Conservation (phyloP, 2,113 vertebrate genomes). For the Lepus timidus region DNA sequence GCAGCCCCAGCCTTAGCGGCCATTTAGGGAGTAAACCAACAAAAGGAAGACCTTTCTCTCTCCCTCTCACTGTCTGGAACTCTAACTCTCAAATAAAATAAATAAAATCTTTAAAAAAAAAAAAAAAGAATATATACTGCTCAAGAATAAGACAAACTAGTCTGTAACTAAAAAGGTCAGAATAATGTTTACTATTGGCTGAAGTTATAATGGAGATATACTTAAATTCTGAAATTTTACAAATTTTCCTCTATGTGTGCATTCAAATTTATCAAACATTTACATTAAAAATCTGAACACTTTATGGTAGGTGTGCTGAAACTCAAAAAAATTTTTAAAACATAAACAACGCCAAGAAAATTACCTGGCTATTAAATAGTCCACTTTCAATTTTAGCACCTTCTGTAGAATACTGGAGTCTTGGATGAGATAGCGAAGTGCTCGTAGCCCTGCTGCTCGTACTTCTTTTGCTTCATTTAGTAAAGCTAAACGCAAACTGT, state of each 20-base stretch:
- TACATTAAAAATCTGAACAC: constrained; percentile 8
- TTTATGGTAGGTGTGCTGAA: constrained; percentile 27
- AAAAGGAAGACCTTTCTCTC: too few relatives aligned
- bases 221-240: neutral
- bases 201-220: neutral
- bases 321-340: constrained; percentile 16
- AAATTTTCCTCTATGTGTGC: neutral
- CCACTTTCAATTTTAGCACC: constrained; percentile 97
- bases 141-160: constrained; percentile 47
- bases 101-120: neutral
- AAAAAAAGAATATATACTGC: neutral
- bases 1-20: too few relatives aligned
- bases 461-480: constrained; percentile 99
- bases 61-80: too few relatives aligned
- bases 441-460: constrained; percentile 96
- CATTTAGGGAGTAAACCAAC: too few relatives aligned
- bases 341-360: constrained; percentile 34
- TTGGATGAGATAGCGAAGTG: constrained; percentile 97
- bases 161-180: constrained; percentile 1
- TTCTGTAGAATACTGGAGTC: constrained; percentile 96
- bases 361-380: constrained; percentile 99
- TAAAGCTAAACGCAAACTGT: constrained; percentile 95
- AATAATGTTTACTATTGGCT: constrained; percentile 25
- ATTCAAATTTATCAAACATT: neutral
- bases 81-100: too few relatives aligned